Evolutionary conservation across 2,113 vertebrate genomes (phyloP).

Genomic region (Sinocyclocheilus anophthalmus): DNA sequence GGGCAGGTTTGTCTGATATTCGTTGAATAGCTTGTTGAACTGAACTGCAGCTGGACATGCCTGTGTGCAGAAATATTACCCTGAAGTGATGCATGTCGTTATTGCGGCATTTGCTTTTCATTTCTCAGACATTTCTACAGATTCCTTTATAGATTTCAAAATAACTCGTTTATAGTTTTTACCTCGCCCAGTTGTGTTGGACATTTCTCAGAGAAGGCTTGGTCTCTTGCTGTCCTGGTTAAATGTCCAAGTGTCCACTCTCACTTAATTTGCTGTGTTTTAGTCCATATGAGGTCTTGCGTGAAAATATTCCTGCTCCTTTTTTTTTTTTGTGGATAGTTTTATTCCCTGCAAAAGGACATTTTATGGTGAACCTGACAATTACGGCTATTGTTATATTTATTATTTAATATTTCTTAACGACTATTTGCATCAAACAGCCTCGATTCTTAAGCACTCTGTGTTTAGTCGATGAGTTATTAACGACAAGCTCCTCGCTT

Average conservation of each 20-base stretch:
- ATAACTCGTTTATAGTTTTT: constrained; percentile 59
- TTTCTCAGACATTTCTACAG: too few relatives aligned
- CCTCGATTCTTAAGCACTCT: neutral
- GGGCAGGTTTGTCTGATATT: neutral
- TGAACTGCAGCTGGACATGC: too few relatives aligned
- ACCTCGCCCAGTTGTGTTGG: constrained; percentile 77
- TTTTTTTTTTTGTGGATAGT: too few relatives aligned
- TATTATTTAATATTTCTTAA: neutral
- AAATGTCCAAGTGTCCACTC: constrained; percentile 69
- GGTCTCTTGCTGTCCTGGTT: constrained; percentile 66
- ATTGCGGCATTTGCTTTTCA: too few relatives aligned
- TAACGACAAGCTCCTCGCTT: neutral
- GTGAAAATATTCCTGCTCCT: constrained; percentile 71
- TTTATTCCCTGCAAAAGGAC: constrained; percentile 69
- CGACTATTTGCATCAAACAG: neutral
- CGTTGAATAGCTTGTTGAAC: neutral
- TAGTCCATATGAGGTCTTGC: constrained; percentile 66
- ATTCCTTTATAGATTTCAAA: neutral
- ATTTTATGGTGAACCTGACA: constrained; percentile 52
- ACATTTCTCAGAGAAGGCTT: constrained; percentile 76
- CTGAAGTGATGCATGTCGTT: too few relatives aligned
- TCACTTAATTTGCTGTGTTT: constrained; percentile 66
- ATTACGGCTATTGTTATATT: neutral
- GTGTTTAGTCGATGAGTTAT: neutral
- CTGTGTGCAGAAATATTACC: too few relatives aligned